Base-by-base conservation (phyloP, 2,888 invertebrate genomes). In the Crematogaster levior region DNA sequence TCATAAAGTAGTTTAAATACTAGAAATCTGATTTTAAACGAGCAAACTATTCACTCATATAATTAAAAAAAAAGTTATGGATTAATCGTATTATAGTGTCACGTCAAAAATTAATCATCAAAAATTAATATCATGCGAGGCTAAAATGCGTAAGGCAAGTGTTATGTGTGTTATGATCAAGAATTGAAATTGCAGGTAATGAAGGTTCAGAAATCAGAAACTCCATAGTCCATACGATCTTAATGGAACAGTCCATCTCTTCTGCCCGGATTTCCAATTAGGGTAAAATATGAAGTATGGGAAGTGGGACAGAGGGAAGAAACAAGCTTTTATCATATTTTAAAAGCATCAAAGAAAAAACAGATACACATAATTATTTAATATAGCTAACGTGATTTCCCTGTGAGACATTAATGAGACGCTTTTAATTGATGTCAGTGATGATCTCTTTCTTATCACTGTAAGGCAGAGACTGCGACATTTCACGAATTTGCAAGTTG, bases 191-290 rank as follows among this genome's bases (percentile, higher is more conserved):
- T 40, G 48, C 6, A 66, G 40, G 63, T 80, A 72, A 82, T 66
- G 77, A 84, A 53, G 85, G 43, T 15, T 65, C 63, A 83, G 84
- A 81, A 90, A 85, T 85, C 86, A 90, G 81, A 85, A 87, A 89
- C 58, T n/a, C n/a, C n/a, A 34, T 79, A 86, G 83, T 89, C n/a
- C 90, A 90, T 91, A 91, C 91, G 85, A 88, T 89, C 83, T 77
- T 68, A 83, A 85, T 81, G 88, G 63, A 83, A 72, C 74, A 72
- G 82, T 86, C 84, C 88, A 60, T 82, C 58, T 86, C 83, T 86
- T 81, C 84, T 81, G 81, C 34, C 66, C 70, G 65, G 70, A 83
- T 74, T 85, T 80, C 86, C 87, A 56, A 85, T 75, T 58, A 85
- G 46, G 83, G 81, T 72, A 84, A 61, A 66, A 74, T 81, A 75